Evolutionary conservation across 1,140 invertebrate species (phyloP).

Genomic region (Eulimnadia texana): DNA sequence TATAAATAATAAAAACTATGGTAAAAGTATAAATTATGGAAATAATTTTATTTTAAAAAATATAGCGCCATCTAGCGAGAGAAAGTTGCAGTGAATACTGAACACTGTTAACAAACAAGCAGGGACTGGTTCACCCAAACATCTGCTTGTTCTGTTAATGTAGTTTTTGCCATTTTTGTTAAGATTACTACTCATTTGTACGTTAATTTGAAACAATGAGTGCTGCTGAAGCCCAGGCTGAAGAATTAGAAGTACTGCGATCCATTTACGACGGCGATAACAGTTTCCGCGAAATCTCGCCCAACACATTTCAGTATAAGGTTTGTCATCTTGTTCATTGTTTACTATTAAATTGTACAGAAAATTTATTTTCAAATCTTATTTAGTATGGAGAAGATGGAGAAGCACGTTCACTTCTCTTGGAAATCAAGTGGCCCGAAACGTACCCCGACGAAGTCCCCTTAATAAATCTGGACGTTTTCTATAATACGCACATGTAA

Average conservation of each 20-base stretch:
- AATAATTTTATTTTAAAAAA: too few relatives aligned
- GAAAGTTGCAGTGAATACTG: too few relatives aligned
- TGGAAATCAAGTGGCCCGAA: constrained; percentile 72
- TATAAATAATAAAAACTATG: too few relatives aligned
- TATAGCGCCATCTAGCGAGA: too few relatives aligned
- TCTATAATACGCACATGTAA: constrained; percentile 89
- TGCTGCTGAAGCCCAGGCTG: constrained; percentile 53
- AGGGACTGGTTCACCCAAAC: too few relatives aligned
- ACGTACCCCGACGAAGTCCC: constrained; percentile 73
- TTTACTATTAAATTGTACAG: not conserved
- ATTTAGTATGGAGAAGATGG: constrained; percentile 70
- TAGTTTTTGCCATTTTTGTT: too few relatives aligned
- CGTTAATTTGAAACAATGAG: constrained; percentile 29
- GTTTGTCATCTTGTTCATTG: constrained; percentile 33
- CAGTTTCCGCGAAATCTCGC: constrained; percentile 63
- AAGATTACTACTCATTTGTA: too few relatives aligned
- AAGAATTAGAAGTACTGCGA: constrained; percentile 75
- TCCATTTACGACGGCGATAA: constrained; percentile 90
- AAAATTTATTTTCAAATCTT: constrained; percentile 16
- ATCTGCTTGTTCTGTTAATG: too few relatives aligned
- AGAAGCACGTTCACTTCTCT: constrained; percentile 58
- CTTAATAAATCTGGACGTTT: constrained; percentile 69
- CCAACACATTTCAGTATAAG: constrained; percentile 77
- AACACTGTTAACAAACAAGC: too few relatives aligned
- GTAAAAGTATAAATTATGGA: too few relatives aligned